Evolutionary conservation across 2,113 vertebrate genomes (phyloP), one percentile per base, ranked within the genome.

Genomic region (Indicator maculatus): DNA sequence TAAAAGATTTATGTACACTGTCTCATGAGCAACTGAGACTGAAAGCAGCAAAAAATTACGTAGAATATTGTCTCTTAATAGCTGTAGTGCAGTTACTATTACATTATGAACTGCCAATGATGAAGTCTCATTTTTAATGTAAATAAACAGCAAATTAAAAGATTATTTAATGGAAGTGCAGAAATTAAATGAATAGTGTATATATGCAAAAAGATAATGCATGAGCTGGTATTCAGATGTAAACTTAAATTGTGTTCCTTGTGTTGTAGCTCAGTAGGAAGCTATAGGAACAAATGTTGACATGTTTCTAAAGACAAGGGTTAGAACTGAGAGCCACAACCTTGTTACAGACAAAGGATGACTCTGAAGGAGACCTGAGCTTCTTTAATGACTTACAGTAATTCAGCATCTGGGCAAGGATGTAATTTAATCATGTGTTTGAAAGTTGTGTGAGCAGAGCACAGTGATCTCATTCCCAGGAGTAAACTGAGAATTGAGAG

Each of bases 351-450:
- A 38, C 15, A 67, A 12, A 86, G 47, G 33, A 26, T 81, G 38
- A 5, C n/a, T 95, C 64, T 77, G 33, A 63, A 77, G 38, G 45
- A 88, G 64, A 52, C 44, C 64, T 81, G 47, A 92, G 23, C 6
- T 52, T 78, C 47, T 88, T 63, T 90, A 45, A 89, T 11, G 39
- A 70, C 50, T 91, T 83, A 45, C 12, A 92, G 41, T 91, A 93
- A 88, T 90, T 95, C 53, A 92, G n/a, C 80, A 79, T 59, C n/a
- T 87, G 58, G 58, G 58, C 28, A 73, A 75, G 44, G 50, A 82
- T 85, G 33, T 73, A 27, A 69, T 88, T 94, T 94, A 92, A 96
- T 90, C 16, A 36, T 6, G 4, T 93, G 79, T 88, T 87, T 86
- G 58, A 74, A 96, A 97, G 67, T 10, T 83, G 18, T 87, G 16